phyloP scores from a whole-genome alignment of 2,113 vertebrate species.

The Axis porcinus region DNA sequence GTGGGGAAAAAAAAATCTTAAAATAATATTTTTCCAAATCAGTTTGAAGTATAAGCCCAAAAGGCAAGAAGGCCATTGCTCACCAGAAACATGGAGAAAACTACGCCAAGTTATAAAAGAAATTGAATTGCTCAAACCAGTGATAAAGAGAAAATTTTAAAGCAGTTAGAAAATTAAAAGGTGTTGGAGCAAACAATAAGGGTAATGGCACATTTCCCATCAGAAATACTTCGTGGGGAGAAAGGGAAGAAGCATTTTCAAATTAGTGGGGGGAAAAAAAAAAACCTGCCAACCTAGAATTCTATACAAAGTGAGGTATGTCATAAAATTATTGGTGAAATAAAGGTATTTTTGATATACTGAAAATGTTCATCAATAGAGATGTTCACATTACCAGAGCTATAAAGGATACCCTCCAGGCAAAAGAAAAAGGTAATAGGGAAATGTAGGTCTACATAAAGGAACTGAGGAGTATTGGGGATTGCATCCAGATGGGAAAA shows the following conservation, averaged over 20 bases:
- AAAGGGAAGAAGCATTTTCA: not conserved
- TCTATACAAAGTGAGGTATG: not conserved
- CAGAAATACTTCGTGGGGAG: not conserved
- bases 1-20: not conserved
- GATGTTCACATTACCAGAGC: not conserved
- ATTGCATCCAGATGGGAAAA: not conserved
- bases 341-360: not conserved
- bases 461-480: not conserved
- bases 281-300: not conserved
- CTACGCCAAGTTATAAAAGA: not conserved
- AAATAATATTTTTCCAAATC: not conserved
- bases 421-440: not conserved
- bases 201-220: not conserved
- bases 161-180: not conserved
- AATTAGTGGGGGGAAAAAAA: not conserved
- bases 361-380: not conserved
- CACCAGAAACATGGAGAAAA: not conserved
- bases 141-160: not conserved
- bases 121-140: not conserved
- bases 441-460: not conserved
- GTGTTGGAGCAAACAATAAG: not conserved
- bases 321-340: not conserved
- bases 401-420: not conserved
- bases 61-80: not conserved
- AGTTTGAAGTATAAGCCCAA: not conserved